Percentiles rank a stretch among this genome's conserved stretches.
These are phyloP conservation scores for Eulithis testata DNA, from an alignment of 2,888 invertebrate species.

Conservation along the genomic window DNA sequence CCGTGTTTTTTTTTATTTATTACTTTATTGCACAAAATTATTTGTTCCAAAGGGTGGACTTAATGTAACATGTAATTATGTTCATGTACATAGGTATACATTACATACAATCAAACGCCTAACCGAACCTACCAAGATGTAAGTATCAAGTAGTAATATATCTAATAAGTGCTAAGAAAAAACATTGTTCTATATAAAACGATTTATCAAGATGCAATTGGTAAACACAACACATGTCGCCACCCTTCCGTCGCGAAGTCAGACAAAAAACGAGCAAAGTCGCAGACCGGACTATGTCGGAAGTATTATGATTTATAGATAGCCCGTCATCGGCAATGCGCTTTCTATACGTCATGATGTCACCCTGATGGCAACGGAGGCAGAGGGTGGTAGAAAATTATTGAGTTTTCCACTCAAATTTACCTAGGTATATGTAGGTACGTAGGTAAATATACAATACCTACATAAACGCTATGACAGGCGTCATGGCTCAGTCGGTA, in stretches of 20 bases:
- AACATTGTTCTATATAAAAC: conserved; percentile 8
- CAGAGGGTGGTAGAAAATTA: conserved; percentile 18
- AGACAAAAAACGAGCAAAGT: conserved; percentile 81
- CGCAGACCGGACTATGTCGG: conserved; percentile 68
- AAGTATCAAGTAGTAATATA: background rate
- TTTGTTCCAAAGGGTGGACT: too few relatives aligned
- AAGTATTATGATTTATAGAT: conserved; percentile 80
- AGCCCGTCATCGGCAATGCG: conserved; percentile 79
- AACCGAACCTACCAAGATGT: too few relatives aligned
- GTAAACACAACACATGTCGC: conserved; percentile 64
- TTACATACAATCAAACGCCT: too few relatives aligned
- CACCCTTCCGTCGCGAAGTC: conserved; percentile 74
- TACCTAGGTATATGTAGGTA: background rate
- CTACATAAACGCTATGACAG: too few relatives aligned
- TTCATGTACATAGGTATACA: too few relatives aligned
- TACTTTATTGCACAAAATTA: too few relatives aligned
- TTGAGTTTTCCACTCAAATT: conserved; percentile 2
- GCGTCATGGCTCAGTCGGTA: too few relatives aligned
- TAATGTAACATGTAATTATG: too few relatives aligned
- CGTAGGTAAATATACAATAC: background rate
- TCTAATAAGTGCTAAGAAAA: background rate
- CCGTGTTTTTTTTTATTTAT: too few relatives aligned
- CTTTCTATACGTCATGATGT: conserved; percentile 77
- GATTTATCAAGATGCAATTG: conserved; percentile 60
- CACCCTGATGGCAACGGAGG: conserved; percentile 53